Conservation (phyloP, 1,140 invertebrate species). For the Mylabris phalerata region DNA sequence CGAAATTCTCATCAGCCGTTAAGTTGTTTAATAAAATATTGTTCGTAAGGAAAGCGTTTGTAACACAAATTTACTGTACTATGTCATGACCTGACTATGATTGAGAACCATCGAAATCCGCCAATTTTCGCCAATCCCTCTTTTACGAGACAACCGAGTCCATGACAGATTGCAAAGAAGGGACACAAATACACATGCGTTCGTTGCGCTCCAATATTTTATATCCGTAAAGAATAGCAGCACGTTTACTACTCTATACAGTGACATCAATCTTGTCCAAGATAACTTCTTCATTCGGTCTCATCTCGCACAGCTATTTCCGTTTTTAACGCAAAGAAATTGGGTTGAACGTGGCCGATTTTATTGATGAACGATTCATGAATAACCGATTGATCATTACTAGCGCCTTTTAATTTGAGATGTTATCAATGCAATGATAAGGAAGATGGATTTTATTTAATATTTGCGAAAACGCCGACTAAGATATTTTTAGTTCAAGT, state of each 20-base stretch:
- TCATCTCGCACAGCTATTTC: slow-evolving; percentile 3
- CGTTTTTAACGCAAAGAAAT: too few species aligned
- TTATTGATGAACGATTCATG: too few species aligned
- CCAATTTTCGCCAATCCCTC: slow-evolving; percentile 31
- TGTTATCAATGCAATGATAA: too few species aligned
- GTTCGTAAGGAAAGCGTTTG: too few species aligned
- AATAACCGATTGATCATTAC: too few species aligned
- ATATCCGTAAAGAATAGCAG: slow-evolving; percentile 7
- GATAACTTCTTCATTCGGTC: slow-evolving; percentile 12
- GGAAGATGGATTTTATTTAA: too few species aligned
- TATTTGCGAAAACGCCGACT: too few species aligned
- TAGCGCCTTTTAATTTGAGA: too few species aligned
- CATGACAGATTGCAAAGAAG: slow-evolving; percentile 27
- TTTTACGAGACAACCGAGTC: slow-evolving; percentile 24
- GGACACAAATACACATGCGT: background rate
- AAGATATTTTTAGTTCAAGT: too few species aligned
- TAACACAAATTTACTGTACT: background rate
- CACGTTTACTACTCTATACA: slow-evolving; percentile 12
- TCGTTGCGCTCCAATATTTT: slow-evolving; percentile 10
- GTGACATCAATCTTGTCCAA: slow-evolving; percentile 12
- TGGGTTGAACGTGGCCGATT: slow-evolving; percentile 1
- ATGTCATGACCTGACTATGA: slow-evolving; percentile 26
- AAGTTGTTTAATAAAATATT: too few species aligned
- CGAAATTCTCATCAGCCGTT: too few species aligned
- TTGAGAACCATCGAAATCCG: slow-evolving; percentile 35